Conservation (phyloP, 2,113 vertebrate genomes). For the Lontra canadensis region DNA sequence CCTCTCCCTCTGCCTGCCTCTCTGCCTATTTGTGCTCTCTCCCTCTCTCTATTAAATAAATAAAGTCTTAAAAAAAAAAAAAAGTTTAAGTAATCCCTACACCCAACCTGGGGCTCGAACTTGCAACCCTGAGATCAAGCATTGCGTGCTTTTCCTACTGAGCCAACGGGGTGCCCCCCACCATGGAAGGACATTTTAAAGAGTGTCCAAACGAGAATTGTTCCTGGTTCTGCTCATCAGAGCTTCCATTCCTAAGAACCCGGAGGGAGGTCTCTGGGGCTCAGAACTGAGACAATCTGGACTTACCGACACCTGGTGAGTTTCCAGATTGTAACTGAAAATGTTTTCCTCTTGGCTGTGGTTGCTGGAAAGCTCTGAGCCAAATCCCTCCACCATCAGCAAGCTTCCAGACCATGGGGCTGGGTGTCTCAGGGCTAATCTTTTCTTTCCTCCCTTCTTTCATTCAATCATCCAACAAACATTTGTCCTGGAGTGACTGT, state of each 20-base stretch:
- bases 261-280: not conserved
- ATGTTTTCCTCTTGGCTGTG: not conserved
- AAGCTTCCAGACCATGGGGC: not conserved
- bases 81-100: not conserved
- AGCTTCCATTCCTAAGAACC: not conserved
- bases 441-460: not conserved
- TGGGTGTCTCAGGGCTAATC: not conserved
- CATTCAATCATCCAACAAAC: not conserved
- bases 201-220: not conserved
- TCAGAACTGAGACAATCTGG: not conserved
- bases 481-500: not conserved
- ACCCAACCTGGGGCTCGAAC: not conserved
- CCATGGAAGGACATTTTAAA: not conserved
- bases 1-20: no score
- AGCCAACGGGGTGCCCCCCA: not conserved
- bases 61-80: no score
- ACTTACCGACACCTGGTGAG: no score
- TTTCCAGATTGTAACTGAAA: not conserved
- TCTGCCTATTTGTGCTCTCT: no score
- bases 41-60: no score
- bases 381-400: not conserved
- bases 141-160: not conserved
- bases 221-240: not conserved
- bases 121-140: not conserved
- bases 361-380: not conserved